Evolutionary conservation across 92 coral and sea anemone species (phyloP), one percentile per base, ranked within the genome.

Genomic region (Epizoanthus illoricatus): DNA sequence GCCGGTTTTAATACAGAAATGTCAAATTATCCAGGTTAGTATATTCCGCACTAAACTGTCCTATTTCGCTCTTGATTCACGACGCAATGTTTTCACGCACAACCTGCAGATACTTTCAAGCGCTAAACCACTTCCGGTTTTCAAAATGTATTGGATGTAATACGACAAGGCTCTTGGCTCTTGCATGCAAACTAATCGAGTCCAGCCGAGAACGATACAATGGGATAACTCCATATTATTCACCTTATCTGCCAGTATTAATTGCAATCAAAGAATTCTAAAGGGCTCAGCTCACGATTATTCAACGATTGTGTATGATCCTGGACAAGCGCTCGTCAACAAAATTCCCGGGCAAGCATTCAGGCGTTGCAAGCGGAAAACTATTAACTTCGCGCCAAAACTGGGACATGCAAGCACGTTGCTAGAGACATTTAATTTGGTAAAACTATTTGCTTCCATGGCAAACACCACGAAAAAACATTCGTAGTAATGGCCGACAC

Each of bases 121-220:
- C 56, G 56, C 56, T 16, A 76, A 60, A 12, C 65, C 70, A 62
- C 71, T 78, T 78, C 82, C 82, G 82, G 82, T 62, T 78, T 64
- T 78, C 10, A 42, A 76, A 39, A 62, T 78, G 16, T 43, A 19
- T 52, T 52, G 56, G 56, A 49, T 52, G 56, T 3, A 52, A 12
- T 45, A 0, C 49, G 9, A 45, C 49, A 5, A 7, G 58, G 43
- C 71, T 43, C 18, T 78, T 78, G 66, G 36, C 58, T 10, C 69
- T 2, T 42, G 5, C 55, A 78, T n/a, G 71, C 72, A 78, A 78
- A 75, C 4, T 7, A 20, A 20, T 36, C 21, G 20, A 11, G 58
- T 42, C 7, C 23, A 13, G 39, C 33, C 17, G 16, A 54, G 42
- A 54, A 4, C 62, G 18, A 73, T 7, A n/a, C 20, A 2, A 12